Percentiles rank a stretch among this genome's conserved stretches.
These are phyloP conservation scores for Philaethria dido DNA, from an alignment of 2,888 invertebrate genomes.

Conservation along the genomic window DNA sequence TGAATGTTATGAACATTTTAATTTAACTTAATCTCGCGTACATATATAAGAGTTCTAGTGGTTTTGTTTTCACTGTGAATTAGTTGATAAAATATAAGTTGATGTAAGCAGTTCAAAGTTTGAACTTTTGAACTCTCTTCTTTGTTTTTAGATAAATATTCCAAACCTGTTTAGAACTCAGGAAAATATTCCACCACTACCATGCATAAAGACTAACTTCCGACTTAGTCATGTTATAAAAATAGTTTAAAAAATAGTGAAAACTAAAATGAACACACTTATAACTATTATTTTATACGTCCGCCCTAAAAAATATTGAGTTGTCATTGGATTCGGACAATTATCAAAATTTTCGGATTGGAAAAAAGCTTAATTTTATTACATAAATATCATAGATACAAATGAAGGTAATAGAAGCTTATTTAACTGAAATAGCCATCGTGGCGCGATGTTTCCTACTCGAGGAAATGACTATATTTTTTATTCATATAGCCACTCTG, in stretches of 20 bases:
- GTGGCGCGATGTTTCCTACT: no score
- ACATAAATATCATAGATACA: no score
- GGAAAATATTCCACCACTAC: neutral
- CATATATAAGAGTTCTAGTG: neutral
- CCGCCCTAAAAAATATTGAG: no score
- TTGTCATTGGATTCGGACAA: no score
- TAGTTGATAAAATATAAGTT: constrained; percentile 16
- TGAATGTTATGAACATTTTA: neutral
- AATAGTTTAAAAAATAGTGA: neutral
- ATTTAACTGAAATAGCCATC: no score
- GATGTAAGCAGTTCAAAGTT: constrained; percentile 8
- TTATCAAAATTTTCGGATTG: no score
- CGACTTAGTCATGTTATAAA: neutral
- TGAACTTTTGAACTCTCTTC: constrained; percentile 7
- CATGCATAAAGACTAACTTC: neutral
- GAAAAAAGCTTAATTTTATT: no score
- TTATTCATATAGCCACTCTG: no score
- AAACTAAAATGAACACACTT: no score
- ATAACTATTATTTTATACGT: no score
- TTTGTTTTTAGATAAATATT: constrained; percentile 20
- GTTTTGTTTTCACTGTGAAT: constrained; percentile 6
- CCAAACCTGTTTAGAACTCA: neutral
- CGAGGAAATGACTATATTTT: no score
- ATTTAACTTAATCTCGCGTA: constrained; percentile 2
- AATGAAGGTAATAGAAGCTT: no score